Evolutionary conservation across 2,888 invertebrate genomes (phyloP), one percentile per base, ranked within the genome.

Genomic region (Callinectes sapidus): DNA sequence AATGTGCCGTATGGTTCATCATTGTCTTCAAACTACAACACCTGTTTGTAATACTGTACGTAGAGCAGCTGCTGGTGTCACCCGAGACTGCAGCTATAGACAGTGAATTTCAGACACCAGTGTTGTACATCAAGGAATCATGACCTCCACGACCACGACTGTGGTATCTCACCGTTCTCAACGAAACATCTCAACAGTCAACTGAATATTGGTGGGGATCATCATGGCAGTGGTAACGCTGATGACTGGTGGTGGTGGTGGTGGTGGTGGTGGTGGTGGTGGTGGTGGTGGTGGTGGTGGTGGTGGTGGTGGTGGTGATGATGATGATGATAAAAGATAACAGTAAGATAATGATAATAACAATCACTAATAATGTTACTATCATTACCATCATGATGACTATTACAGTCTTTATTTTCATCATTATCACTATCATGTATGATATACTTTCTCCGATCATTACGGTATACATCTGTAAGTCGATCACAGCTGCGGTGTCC

Each of bases 401-500:
- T 3, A 48, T 5, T 48, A 8, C 10, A 5, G 0, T 48, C 48
- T 48, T 48, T 10, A 48, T 48, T 48, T 0, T 48, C 48, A 48
- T 42, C 48, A 48, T 48, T 48, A 48, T 48, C 48, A 48, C 48
- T 48, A 48, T 48, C 48, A 48, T 48, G 48, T 10, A 48, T 48
- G 48, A 8, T 48, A 48, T 10, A 48, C 48, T 48, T 48, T 48
- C 48, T 48, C 48, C 8, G 8, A 10, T 48, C 10, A 48, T 48
- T 48, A 48, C 48, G 48, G 48, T 10, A 48, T 48, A 10, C 3
- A 48, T 48, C 48, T 48, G 3, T 10, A 2, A 8, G 0, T 0
- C 8, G 48, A 48, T 8, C 0, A 13, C 32, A 88, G 94, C 94
- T 94, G 94, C 94, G 94, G 94, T 94, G 94, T 94, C 94, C 94